Evolutionary conservation across 1,140 invertebrate species (phyloP), one percentile per base, ranked within the genome.

Genomic region (Anagrus nilaparvatae): DNA sequence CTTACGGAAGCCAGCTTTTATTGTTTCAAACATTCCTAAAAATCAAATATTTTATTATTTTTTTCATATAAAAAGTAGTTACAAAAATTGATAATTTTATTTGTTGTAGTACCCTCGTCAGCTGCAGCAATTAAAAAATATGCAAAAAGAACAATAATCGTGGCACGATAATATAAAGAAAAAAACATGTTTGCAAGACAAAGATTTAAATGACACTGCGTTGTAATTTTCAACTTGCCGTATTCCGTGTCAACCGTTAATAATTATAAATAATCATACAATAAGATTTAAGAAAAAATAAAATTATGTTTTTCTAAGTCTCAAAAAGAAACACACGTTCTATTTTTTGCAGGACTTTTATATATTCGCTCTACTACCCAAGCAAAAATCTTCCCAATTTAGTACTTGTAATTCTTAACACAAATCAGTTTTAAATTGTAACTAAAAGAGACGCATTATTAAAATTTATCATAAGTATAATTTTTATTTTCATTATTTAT

Each of bases 1-100:
- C 48, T 77, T 67, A 53, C 79, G 71, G 38, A 82, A 63, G 27
- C 79, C 76, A 43, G 65, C 65, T 44, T 70, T 75, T 24, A 80
- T 69, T 51, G 73, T 74, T 33, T 75, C 70, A 30, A 81, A 62
- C 12, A 81, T 65, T 31, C 70, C 73, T 64, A 13, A 33, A 30
- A 24, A 23, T 19, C 16, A 18, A 25, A 14, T 14, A 14, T n/a
- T n/a, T 33, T 23, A 1, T 10, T 9, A 20, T 18, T 4, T 4
- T 1, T 16, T 0, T 9, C 24, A 7, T 2, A 21, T 36, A 31
- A 44, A 40, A 31, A n/a, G n/a, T n/a, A 5, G 9, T 20, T 27
- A 27, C 1, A 13, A 27, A n/a, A 24, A 28, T 43, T 43, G 4
- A 5, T 16, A 9, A 21, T 8, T 16, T 14, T 18, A 5, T n/a